phyloP scores from a whole-genome alignment of 2,797 vertebrate species.

The Takifugu rubripes region DNA sequence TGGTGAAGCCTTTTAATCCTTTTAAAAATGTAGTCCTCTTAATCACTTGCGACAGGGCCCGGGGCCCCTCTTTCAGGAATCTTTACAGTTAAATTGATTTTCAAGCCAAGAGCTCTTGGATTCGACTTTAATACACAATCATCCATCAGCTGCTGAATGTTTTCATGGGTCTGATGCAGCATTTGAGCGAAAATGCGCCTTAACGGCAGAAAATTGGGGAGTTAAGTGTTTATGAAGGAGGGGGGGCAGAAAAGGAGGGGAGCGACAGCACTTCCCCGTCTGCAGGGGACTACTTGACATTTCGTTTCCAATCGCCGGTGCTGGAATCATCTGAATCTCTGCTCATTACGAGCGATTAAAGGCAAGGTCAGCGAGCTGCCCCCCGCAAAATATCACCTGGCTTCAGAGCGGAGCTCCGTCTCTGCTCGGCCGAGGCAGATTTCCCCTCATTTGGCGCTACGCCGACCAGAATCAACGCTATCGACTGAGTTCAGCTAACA shows the following conservation, averaged over 20 bases:
- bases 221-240: constrained; percentile 18
- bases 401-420: no score
- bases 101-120: constrained; percentile 11
- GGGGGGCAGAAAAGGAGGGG: not conserved
- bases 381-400: no score
- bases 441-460: no score
- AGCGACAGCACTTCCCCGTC: not conserved
- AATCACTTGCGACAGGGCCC: not conserved
- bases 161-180: constrained; percentile 8
- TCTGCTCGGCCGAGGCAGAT: no score
- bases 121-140: constrained; percentile 15
- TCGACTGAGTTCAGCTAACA: constrained; percentile 13
- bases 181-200: constrained; percentile 33
- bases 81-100: constrained; percentile 20
- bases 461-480: not conserved
- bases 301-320: constrained; percentile 12
- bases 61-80: not conserved
- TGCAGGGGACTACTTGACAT: constrained; percentile 30
- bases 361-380: constrained; percentile 28
- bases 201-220: constrained; percentile 13
- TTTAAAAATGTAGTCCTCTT: constrained; percentile 8
- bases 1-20: not conserved
- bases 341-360: constrained; percentile 49
- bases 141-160: constrained; percentile 19
- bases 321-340: constrained; percentile 19